phyloP scores from a whole-genome alignment of 2,888 invertebrate species.

The Tipula helvola region DNA sequence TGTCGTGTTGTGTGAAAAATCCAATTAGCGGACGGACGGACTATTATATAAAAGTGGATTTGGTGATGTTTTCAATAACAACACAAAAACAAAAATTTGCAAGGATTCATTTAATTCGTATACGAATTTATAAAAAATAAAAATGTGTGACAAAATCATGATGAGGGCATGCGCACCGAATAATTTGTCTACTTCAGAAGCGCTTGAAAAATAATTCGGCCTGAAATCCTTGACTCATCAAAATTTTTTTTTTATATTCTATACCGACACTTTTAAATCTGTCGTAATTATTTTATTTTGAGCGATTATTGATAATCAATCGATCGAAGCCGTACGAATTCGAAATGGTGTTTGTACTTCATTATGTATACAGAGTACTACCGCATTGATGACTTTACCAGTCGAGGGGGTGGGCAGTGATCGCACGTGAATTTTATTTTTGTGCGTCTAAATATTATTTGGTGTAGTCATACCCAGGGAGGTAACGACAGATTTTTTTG shows the following conservation, averaged over 20 bases:
- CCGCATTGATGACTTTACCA: neutral
- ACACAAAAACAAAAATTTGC: neutral
- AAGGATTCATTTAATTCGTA: constrained; percentile 6
- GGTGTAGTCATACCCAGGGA: neutral
- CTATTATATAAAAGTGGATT: neutral
- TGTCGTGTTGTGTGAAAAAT: neutral
- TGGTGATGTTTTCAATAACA: neutral
- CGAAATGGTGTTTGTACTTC: neutral
- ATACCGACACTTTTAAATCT: neutral
- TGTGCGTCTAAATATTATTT: neutral
- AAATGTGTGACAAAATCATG: neutral
- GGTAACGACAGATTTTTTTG: no score
- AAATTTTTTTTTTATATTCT: neutral
- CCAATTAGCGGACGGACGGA: neutral
- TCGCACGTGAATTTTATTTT: neutral
- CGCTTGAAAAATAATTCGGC: neutral
- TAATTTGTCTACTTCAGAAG: neutral
- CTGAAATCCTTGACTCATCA: neutral
- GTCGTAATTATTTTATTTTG: neutral
- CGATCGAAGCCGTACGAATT: neutral
- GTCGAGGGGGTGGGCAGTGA: neutral
- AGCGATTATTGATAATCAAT: neutral
- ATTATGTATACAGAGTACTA: neutral
- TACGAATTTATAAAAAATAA: neutral
- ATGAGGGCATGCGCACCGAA: neutral